Conservation (phyloP, 2,113 vertebrate genomes). For the Oceanites oceanicus region DNA sequence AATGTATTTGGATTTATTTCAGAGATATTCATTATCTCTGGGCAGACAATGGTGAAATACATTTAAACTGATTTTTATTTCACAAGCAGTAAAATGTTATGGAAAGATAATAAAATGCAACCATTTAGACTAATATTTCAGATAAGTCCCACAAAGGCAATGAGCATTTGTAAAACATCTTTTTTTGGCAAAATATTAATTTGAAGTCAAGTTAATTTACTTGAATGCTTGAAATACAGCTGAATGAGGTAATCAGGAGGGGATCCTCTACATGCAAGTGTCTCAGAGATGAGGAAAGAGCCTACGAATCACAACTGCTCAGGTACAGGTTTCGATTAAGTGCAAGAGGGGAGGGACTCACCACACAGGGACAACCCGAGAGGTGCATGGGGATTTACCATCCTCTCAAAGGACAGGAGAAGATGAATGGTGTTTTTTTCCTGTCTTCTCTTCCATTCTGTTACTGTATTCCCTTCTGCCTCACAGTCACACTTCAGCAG, state of each 20-base stretch:
- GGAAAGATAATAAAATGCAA: constrained; percentile 7
- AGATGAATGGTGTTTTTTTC: background rate
- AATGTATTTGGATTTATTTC: constrained; percentile 33
- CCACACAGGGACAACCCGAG: background rate
- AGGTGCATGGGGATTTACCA: background rate
- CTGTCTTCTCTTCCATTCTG: background rate
- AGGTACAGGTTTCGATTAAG: background rate
- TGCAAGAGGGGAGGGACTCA: background rate
- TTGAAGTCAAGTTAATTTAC: constrained; percentile 13
- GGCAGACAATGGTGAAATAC: background rate
- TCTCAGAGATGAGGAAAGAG: background rate
- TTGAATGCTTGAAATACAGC: background rate
- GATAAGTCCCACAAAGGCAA: background rate
- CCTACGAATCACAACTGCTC: background rate
- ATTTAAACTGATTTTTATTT: constrained; percentile 34
- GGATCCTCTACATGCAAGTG: background rate
- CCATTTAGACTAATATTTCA: background rate
- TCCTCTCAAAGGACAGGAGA: background rate
- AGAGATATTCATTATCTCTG: constrained; percentile 18
- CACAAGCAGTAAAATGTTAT: background rate
- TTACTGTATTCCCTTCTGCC: background rate
- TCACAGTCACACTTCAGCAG: too few relatives aligned
- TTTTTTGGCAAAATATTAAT: background rate
- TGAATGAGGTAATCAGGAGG: background rate
- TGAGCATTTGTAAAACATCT: background rate